phyloP scores from a whole-genome alignment of 2,888 invertebrate genomes.

The Idaea straminata region DNA sequence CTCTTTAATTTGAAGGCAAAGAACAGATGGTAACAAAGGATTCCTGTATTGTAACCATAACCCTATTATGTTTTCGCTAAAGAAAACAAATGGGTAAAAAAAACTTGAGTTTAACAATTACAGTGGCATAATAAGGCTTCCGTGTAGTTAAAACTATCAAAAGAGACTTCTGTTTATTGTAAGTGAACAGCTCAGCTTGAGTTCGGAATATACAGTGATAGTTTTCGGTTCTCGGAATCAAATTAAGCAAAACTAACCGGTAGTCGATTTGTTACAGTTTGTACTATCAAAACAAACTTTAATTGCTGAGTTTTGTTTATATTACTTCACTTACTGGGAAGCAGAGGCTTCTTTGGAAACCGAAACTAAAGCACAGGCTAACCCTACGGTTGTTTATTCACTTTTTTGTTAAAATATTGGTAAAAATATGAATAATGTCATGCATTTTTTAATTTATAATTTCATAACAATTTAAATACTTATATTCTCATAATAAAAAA shows the following conservation, averaged over 20 bases:
- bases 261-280: conserved; percentile 13
- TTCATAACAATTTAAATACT: too few species aligned
- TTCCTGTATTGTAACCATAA: conserved; percentile 61
- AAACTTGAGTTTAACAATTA: conserved; percentile 59
- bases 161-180: conserved; percentile 62
- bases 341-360: conserved; percentile 3
- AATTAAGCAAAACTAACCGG: conserved; percentile 38
- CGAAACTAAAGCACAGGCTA: neutral
- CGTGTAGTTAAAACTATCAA: conserved; percentile 60
- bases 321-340: conserved; percentile 24
- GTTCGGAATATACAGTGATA: conserved; percentile 56
- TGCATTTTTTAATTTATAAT: too few species aligned
- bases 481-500: too few species aligned
- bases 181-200: conserved; percentile 51
- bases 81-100: conserved; percentile 64
- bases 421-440: neutral
- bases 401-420: neutral
- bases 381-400: neutral
- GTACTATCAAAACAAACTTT: conserved; percentile 25
- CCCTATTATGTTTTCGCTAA: conserved; percentile 64
- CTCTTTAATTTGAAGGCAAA: conserved; percentile 55
- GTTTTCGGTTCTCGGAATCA: conserved; percentile 28
- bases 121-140: conserved; percentile 58
- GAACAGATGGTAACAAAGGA: conserved; percentile 65
- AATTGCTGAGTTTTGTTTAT: conserved; percentile 11